Base-by-base conservation (phyloP, 2,888 invertebrate genomes). In the Tetragnatha montana region DNA sequence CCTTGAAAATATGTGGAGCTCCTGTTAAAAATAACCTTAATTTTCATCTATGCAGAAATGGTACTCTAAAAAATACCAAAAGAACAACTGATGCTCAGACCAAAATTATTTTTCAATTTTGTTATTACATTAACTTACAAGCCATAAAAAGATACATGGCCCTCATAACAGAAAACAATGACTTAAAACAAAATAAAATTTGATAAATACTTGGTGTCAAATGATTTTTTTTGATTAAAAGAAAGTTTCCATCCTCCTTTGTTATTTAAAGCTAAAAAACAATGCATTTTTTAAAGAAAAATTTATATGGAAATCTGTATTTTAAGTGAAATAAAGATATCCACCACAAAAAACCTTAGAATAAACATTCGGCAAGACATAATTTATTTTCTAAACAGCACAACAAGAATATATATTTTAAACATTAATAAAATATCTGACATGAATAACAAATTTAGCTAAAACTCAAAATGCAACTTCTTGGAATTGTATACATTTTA, bases 401-500 rank as follows among this genome's bases (percentile, higher is more conserved):
- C 21, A 78, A 60, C 60, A 78, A 21, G 78, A 17, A 19, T 60
- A 78, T 21, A 78, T 60, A 78, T 35, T 35, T 35, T 35, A 14
- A 7, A 78, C 51, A 22, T 78, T 60, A 14, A 60, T 60, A 60
- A 78, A 78, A 78, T 51, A 78, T 78, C 17, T 51, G 10, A 82
- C 50, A 82, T 71, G 21, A 17, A 74, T 73, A 82, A 71, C 50
- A 35, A 47, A n/a, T 76, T 76, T 10, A 19, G 50, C 73, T 82
- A 50, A 82, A 70, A 82, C 82, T 49, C 71, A 82, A 82, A 82
- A 71, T 60, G 50, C 22, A 51, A 73, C 73, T 22, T 35, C 35
- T 51, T 78, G 73, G 73, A 82, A 82, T 73, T 74, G 73, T 82
- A 74, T 71, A 82, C n/a, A 74, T 51, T 74, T 22, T 35, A 35